Conservation (phyloP, 2,888 invertebrate species). For the Heliconius charithonia region DNA sequence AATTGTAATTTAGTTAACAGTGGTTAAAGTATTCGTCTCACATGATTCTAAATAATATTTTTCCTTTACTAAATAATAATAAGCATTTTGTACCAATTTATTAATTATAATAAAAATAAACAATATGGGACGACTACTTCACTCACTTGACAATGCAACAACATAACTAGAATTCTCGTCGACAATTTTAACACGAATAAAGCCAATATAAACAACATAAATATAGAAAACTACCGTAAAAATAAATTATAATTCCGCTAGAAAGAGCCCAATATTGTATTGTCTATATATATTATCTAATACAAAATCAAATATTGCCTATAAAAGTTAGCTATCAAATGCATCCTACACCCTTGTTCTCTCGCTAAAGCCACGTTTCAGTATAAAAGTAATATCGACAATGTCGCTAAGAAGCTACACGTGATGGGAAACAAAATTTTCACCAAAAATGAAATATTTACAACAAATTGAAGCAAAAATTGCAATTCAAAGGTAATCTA, state of each 20-base stretch:
- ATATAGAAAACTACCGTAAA: conserved; percentile 14
- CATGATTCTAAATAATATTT: neutral
- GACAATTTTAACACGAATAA: conserved; percentile 37
- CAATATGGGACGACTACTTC: conserved; percentile 17
- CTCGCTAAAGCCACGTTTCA: conserved; percentile 27
- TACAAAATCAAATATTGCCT: conserved; percentile 23
- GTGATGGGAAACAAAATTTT: conserved; percentile 18
- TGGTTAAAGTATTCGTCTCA: conserved; percentile 4
- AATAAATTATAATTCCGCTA: conserved; percentile 30
- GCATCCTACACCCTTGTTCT: conserved; percentile 10
- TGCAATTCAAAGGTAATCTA: conserved; percentile 28
- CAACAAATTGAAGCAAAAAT: conserved; percentile 24
- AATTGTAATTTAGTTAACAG: conserved; percentile 16
- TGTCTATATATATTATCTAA: conserved; percentile 21
- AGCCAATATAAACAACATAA: conserved; percentile 29
- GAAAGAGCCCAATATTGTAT: conserved; percentile 25
- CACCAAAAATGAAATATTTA: conserved; percentile 14
- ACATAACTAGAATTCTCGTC: conserved; percentile 38
- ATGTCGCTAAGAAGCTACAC: conserved; percentile 23
- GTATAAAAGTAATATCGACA: conserved; percentile 30
- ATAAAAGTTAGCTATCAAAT: conserved; percentile 18
- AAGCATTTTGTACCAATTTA: conserved; percentile 2
- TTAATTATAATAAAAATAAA: neutral
- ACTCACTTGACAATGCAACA: conserved; percentile 17
- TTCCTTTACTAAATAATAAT: neutral